These are phyloP conservation scores for Hippoglossus stenolepis DNA, from an alignment of 2,113 vertebrate genomes.

Conservation along the genomic window DNA sequence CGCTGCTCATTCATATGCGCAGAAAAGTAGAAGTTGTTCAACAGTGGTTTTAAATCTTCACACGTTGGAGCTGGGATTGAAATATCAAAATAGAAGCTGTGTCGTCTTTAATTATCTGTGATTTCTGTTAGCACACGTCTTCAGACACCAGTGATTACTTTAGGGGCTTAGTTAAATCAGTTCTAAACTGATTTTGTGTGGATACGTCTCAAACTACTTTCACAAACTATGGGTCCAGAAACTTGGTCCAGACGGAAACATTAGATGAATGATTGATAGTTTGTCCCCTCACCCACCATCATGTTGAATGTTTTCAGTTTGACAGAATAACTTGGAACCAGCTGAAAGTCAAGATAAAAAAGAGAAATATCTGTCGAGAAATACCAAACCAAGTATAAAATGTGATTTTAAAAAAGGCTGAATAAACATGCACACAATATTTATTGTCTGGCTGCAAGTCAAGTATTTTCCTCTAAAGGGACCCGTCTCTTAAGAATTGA, in stretches of 20 bases:
- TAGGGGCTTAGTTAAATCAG: background rate
- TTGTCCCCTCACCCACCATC: background rate
- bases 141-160: background rate
- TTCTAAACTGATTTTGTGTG: background rate
- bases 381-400: background rate
- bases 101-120: background rate
- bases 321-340: background rate
- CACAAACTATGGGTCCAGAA: background rate
- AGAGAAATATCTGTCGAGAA: background rate
- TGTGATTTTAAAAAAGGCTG: background rate
- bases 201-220: background rate
- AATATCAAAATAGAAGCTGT: background rate
- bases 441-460: background rate
- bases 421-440: background rate
- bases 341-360: background rate
- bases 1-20: slow-evolving; percentile 13
- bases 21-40: background rate
- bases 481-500: no score
- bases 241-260: background rate
- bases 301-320: background rate
- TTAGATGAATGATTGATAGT: background rate
- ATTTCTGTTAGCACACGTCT: background rate
- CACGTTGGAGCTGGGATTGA: background rate
- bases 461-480: background rate
- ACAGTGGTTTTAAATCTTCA: background rate